Conservation (phyloP, 1,140 invertebrate genomes). For the Anadara kagoshimensis region DNA sequence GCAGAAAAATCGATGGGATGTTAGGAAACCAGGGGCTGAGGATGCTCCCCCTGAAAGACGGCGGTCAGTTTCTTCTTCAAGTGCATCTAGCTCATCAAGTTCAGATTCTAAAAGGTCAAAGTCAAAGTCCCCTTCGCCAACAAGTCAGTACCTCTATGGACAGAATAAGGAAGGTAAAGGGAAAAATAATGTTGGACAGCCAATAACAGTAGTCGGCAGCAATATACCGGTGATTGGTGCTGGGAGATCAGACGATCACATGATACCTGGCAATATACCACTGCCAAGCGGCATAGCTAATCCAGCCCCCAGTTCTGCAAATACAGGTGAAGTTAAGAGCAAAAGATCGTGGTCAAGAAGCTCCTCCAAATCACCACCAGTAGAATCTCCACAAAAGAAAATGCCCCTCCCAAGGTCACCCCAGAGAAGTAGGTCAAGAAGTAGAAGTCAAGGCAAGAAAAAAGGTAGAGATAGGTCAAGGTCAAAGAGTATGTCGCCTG, state of each 20-base stretch:
- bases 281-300: conserved; percentile 7
- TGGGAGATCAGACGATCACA: conserved; percentile 8
- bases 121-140: conserved; percentile 32
- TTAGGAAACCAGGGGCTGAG: conserved; percentile 2
- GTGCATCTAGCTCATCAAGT: conserved; percentile 10
- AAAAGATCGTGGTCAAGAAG: conserved; percentile 25
- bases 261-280: conserved; percentile 5
- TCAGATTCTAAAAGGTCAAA: conserved; percentile 26
- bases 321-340: neutral
- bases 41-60: neutral
- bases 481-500: conserved; percentile 16
- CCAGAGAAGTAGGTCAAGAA: conserved; percentile 14
- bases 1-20: conserved; percentile 26
- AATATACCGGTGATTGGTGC: conserved; percentile 8
- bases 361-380: conserved; percentile 5
- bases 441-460: conserved; percentile 7
- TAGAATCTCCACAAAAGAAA: conserved; percentile 9
- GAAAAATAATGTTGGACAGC: conserved; percentile 10
- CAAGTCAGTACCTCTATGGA: conserved; percentile 34
- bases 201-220: conserved; percentile 18
- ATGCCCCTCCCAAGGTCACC: conserved; percentile 1
- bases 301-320: neutral
- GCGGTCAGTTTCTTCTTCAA: neutral
- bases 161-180: neutral
- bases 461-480: conserved; percentile 16